A percentile compares a stretch with the other conserved stretches of the same genome.
phyloP scores from a whole-genome alignment of 2,113 vertebrate genomes.

The Dasyornis broadbenti region DNA sequence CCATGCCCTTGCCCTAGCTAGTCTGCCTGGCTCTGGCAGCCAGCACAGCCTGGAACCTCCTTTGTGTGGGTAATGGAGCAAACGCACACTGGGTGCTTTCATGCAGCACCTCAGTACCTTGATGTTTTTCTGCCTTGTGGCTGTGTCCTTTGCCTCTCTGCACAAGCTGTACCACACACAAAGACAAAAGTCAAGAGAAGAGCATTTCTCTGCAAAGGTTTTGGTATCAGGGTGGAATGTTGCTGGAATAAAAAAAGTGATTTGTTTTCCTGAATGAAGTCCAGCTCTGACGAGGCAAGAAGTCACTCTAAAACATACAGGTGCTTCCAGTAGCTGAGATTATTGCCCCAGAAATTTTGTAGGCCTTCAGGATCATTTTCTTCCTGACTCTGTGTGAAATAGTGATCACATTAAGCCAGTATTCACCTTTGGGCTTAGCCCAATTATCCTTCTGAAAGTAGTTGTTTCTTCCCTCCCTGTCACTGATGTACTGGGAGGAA shows the following conservation, averaged over 20 bases:
- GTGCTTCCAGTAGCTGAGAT: neutral
- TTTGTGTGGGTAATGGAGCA: neutral
- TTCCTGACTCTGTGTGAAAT: neutral
- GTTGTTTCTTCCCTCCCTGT: neutral
- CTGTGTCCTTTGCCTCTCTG: neutral
- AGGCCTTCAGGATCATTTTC: neutral
- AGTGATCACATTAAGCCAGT: neutral
- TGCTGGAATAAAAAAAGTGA: neutral
- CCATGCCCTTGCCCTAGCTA: neutral
- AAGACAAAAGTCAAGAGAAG: neutral
- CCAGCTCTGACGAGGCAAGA: neutral
- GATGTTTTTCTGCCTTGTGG: neutral
- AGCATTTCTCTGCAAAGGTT: neutral
- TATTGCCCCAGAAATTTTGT: neutral
- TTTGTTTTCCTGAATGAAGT: neutral
- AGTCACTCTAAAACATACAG: neutral
- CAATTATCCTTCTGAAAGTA: neutral
- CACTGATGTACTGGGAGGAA: neutral
- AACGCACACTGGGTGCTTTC: neutral
- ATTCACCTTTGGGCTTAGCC: neutral
- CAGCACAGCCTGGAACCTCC: neutral
- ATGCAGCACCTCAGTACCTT: neutral
- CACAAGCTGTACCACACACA: fast-evolving
- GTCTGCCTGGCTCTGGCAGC: neutral
- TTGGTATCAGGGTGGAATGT: neutral